Base-by-base conservation (phyloP, 2,888 invertebrate genomes). In the Caenorhabditis sp. region DNA sequence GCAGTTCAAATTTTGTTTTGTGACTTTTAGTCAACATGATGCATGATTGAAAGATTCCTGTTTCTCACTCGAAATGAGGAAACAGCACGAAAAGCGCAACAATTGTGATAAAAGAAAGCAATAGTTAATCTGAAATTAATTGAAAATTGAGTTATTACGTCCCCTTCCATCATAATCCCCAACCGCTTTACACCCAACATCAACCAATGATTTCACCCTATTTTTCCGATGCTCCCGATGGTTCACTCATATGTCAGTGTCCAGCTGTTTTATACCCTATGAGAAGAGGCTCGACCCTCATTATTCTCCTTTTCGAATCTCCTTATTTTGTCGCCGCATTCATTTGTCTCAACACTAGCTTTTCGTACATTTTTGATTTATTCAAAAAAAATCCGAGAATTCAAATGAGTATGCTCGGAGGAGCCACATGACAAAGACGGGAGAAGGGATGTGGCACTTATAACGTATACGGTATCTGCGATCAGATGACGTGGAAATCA, bases 121-220 rank as follows among this genome's bases (percentile, higher is more conserved):
- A 47, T 47, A 38, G 47, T 35, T 76, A 76, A 76, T 58, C 75
- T 44, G n/a, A n/a, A 44, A 19, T 59, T 76, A 76, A 76, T 76
- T 76, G 63, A 56, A 74, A 70, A 56, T 19, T 51, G 31, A 47
- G 59, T 35, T 47, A 72, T 49, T 58, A 41, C 58, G 72, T 38
- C 38, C 24, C 51, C 31, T 58, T 54, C 38, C 14, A 6, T 12
- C 51, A 51, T 54, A 47, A 49, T 68, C 75, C 38, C 47, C 44
- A 47, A n/a, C 28, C 54, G 28, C 64, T 47, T 64, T 54, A 41
- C 54, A 26, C 19, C 44, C 12, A 47, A 47, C 47, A n/a, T 4
- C 26, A 38, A 59, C 28, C 26, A 10, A 76, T 76, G 75, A 76
- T 76, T 68, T 76, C 75, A 76, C 73, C 26, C 16, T 51, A 51